These are phyloP conservation scores for Microplitis demolitor DNA, from an alignment of 1,140 invertebrate genomes.

Conservation along the genomic window DNA sequence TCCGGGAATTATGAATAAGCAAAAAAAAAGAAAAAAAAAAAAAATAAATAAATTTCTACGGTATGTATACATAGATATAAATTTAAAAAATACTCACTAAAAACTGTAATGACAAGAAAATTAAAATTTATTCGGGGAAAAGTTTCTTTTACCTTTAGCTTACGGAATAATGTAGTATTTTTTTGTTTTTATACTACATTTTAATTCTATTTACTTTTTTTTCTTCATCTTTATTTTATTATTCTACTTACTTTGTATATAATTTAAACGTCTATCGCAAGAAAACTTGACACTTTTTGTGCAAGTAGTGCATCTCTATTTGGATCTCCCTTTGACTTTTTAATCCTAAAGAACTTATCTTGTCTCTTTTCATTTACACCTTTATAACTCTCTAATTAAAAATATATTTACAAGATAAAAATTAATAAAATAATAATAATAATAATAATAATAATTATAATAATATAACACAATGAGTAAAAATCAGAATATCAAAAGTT, in stretches of 20 bases:
- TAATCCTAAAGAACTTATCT: neutral
- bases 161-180: neutral
- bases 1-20: constrained; percentile 11
- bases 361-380: no score
- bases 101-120: constrained; percentile 2
- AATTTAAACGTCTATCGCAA: constrained; percentile 10
- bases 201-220: neutral
- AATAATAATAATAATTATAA: no score
- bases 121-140: constrained; percentile 10
- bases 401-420: neutral
- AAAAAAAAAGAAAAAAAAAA: constrained; percentile 18
- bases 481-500: no score
- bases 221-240: constrained; percentile 2
- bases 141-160: neutral
- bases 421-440: neutral
- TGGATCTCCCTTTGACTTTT: neutral
- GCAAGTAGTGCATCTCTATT: neutral
- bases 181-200: neutral
- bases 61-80: neutral
- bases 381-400: neutral
- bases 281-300: constrained; percentile 8
- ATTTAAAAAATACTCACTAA: neutral
- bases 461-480: no score
- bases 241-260: neutral
- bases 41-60: neutral